These are phyloP conservation scores for Stigmatopora nigra DNA, from an alignment of 2,113 vertebrate species.

Conservation along the genomic window DNA sequence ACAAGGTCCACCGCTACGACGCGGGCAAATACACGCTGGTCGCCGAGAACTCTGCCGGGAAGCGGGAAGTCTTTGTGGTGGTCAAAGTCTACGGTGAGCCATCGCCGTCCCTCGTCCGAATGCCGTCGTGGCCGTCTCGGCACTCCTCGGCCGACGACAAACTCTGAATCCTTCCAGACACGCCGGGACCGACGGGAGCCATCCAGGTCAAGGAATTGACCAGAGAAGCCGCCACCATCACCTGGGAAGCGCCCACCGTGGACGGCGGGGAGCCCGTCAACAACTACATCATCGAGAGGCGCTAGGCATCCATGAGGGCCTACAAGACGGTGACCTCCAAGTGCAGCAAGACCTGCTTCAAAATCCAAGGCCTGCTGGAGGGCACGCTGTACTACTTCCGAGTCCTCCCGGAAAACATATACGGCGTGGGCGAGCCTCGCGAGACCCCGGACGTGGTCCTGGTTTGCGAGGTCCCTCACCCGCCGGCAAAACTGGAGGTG, in stretches of 20 bases:
- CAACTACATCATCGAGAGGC: constrained; percentile 93
- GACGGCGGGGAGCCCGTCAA: constrained; percentile 93
- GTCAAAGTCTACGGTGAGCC: constrained; percentile 93
- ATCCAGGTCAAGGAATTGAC: constrained; percentile 88
- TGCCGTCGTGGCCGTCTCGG: background rate
- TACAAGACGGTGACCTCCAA: constrained; percentile 94
- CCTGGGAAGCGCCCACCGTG: constrained; percentile 87
- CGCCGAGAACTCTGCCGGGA: constrained; percentile 91
- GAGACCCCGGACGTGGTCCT: too few species aligned
- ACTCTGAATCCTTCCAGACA: constrained; percentile 70
- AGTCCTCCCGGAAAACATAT: constrained; percentile 94
- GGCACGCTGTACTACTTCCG: constrained; percentile 95
- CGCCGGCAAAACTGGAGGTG: constrained; percentile 86
- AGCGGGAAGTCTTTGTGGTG: constrained; percentile 87
- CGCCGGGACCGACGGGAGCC: constrained; percentile 86
- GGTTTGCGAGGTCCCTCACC: constrained; percentile 86
- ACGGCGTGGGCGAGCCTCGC: too few species aligned
- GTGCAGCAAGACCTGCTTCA: constrained; percentile 90
- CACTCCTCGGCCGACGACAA: too few species aligned
- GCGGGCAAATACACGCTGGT: constrained; percentile 91
- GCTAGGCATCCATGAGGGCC: constrained; percentile 95
- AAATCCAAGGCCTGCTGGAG: constrained; percentile 84
- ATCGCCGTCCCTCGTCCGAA: too few species aligned
- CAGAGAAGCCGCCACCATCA: constrained; percentile 83
- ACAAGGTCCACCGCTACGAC: constrained; percentile 94